phyloP scores from a whole-genome alignment of 2,113 vertebrate genomes.

The Chitala chitala region DNA sequence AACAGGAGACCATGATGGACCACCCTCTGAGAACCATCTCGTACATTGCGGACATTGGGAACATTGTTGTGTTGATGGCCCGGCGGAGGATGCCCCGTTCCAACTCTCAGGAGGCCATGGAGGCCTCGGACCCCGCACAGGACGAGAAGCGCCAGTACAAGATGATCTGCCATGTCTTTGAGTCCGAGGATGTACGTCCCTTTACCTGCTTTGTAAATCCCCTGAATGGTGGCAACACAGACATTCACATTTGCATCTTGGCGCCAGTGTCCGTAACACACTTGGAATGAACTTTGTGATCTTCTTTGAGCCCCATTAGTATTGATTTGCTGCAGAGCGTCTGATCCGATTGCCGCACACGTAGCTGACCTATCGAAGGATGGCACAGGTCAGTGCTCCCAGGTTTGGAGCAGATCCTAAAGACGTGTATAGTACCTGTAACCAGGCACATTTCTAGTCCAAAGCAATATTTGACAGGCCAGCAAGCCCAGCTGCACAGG shows the following conservation, averaged over 20 bases:
- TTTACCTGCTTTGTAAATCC: too few relatives aligned
- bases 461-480: not conserved
- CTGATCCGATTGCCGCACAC: not conserved
- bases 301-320: not conserved
- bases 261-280: too few relatives aligned
- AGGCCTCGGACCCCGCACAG: conserved; percentile 81
- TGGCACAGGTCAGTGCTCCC: not conserved
- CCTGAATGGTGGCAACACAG: too few relatives aligned
- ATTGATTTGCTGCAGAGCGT: not conserved
- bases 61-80: conserved; percentile 95
- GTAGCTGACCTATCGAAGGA: not conserved
- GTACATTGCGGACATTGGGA: conserved; percentile 95
- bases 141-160: conserved; percentile 93
- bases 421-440: not conserved
- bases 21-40: conserved; percentile 92
- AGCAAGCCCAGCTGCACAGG: not conserved
- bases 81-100: conserved; percentile 81
- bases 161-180: conserved; percentile 98
- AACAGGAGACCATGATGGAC: conserved; percentile 94
- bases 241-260: too few relatives aligned
- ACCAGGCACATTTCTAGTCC: not conserved
- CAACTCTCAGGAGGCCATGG: conserved; percentile 83
- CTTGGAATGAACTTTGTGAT: not conserved
- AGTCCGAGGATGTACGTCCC: conserved; percentile 96
- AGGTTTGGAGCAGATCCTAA: not conserved